phyloP scores from a whole-genome alignment of 2,888 invertebrate species.

The Lasioglossum zephyrum region DNA sequence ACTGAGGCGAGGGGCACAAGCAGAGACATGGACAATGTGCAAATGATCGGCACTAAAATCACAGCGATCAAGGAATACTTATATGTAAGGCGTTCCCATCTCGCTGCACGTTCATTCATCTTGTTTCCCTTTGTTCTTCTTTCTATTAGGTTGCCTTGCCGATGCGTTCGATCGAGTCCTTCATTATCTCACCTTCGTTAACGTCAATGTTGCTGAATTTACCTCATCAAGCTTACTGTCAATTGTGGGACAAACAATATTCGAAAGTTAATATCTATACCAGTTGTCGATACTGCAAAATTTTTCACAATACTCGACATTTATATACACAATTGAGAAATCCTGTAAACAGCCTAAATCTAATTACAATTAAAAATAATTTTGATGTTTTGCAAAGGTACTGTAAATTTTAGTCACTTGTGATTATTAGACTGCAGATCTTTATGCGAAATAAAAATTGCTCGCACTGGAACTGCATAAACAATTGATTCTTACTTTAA shows the following conservation, averaged over 20 bases:
- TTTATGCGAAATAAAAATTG: too few relatives aligned
- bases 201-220: background rate
- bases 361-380: background rate
- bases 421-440: too few relatives aligned
- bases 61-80: conserved; percentile 84
- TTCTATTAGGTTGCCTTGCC: conserved; percentile 10
- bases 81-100: conserved; percentile 82
- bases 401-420: too few relatives aligned
- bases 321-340: too few relatives aligned
- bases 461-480: too few relatives aligned
- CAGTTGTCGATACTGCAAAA: too few relatives aligned
- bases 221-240: background rate
- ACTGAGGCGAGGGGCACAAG: conserved; percentile 81
- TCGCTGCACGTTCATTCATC: conserved; percentile 62
- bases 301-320: too few relatives aligned
- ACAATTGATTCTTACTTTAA: too few relatives aligned
- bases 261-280: too few relatives aligned
- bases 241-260: too few relatives aligned
- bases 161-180: background rate
- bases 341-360: background rate
- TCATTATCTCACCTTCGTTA: background rate
- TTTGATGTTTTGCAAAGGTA: too few relatives aligned
- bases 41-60: conserved; percentile 84
- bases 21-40: conserved; percentile 84
- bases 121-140: conserved; percentile 36